These are phyloP conservation scores for Eilema caniola DNA, from an alignment of 2,888 invertebrate species.

Conservation along the genomic window DNA sequence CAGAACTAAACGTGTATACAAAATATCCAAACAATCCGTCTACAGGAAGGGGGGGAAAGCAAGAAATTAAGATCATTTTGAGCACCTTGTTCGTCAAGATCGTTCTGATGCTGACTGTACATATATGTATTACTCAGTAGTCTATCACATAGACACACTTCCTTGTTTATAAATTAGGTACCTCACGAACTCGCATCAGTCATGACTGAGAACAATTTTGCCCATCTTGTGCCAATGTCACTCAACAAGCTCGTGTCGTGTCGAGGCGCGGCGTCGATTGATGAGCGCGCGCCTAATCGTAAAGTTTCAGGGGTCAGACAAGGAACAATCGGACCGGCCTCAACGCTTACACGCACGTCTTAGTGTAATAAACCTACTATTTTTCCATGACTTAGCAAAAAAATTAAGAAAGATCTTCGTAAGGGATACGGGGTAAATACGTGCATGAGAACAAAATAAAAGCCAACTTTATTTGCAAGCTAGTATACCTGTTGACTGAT, in stretches of 20 bases:
- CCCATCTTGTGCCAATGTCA: not conserved
- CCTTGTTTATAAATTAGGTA: not conserved
- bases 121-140: not conserved
- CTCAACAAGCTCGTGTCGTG: not conserved
- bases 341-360: not conserved
- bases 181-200: too few species aligned
- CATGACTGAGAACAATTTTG: not conserved
- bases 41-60: too few species aligned
- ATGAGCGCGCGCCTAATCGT: not conserved
- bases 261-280: conserved; percentile 3
- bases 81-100: too few species aligned
- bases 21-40: too few species aligned
- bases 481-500: too few species aligned
- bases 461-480: too few species aligned
- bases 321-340: not conserved
- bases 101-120: too few species aligned
- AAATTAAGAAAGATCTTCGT: not conserved
- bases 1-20: too few species aligned
- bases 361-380: not conserved
- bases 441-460: not conserved
- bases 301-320: conserved; percentile 2
- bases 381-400: not conserved
- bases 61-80: too few species aligned
- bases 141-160: not conserved
- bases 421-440: not conserved